phyloP scores from a whole-genome alignment of 2,113 vertebrate species.

The Rallus limicola region DNA sequence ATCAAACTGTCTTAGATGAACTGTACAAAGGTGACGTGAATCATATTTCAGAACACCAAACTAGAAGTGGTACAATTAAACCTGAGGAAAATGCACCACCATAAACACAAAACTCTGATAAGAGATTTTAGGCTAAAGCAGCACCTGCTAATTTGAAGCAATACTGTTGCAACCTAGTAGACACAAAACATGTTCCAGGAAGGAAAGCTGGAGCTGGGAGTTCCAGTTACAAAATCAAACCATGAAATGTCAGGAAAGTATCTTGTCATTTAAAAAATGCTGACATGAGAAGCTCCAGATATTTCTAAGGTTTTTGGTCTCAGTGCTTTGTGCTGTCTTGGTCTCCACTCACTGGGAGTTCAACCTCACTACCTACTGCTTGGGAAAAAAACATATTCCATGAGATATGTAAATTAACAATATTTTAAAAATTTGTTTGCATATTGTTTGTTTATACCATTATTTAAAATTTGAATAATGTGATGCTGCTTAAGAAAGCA shows the following conservation, averaged over 20 bases:
- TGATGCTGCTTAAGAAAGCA: not conserved
- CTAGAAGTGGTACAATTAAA: not conserved
- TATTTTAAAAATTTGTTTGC: not conserved
- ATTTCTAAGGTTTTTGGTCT: not conserved
- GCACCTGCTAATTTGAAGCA: not conserved
- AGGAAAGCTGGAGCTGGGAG: not conserved
- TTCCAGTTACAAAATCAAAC: not conserved
- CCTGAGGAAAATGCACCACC: not conserved
- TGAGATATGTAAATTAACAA: not conserved
- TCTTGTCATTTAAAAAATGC: not conserved
- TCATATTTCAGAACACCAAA: constrained; percentile 14
- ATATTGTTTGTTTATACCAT: not conserved
- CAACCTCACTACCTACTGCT: not conserved
- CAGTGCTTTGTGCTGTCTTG: not conserved
- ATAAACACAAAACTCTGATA: not conserved
- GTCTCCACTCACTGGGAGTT: not conserved
- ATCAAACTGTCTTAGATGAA: constrained; percentile 33
- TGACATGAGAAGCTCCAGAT: not conserved
- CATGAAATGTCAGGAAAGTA: not conserved
- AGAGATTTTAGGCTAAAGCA: not conserved
- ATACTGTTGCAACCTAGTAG: not conserved
- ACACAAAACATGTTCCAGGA: not conserved
- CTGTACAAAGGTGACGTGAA: not conserved
- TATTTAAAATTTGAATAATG: not conserved
- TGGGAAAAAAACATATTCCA: not conserved